Evolutionary conservation across 2,797 vertebrate genomes (phyloP).

Genomic region (Periparus ater): DNA sequence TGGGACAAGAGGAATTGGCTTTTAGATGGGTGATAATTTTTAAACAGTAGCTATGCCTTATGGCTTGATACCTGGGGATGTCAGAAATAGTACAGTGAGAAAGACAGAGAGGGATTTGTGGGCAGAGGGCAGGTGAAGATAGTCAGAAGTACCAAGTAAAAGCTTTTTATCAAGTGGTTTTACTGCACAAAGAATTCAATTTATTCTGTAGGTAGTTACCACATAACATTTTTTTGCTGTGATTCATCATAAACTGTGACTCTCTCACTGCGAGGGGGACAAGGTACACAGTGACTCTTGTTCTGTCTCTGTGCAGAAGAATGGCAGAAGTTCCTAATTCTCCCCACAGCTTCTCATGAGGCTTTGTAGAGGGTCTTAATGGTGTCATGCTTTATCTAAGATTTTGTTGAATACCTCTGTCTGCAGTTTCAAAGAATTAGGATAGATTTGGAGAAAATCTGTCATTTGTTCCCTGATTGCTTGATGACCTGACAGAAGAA

Average conservation of each 20-base stretch:
- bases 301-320: background rate
- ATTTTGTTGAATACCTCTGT: background rate
- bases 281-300: background rate
- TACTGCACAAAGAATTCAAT: background rate
- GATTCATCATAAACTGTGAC: background rate
- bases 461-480: background rate
- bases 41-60: background rate
- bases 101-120: background rate
- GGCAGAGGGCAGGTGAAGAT: background rate
- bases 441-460: background rate
- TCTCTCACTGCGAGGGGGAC: background rate
- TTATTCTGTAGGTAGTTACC: background rate
- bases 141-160: background rate
- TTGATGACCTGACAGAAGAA: background rate
- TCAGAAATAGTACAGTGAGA: background rate
- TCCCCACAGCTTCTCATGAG: background rate
- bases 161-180: conserved; percentile 7
- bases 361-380: background rate
- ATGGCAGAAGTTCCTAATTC: background rate
- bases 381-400: background rate
- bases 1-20: background rate
- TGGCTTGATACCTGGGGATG: background rate
- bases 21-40: background rate
- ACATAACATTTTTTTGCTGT: background rate
- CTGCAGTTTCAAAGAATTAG: background rate